phyloP scores from a whole-genome alignment of 2,113 vertebrate species.

The Eulemur macaco region DNA sequence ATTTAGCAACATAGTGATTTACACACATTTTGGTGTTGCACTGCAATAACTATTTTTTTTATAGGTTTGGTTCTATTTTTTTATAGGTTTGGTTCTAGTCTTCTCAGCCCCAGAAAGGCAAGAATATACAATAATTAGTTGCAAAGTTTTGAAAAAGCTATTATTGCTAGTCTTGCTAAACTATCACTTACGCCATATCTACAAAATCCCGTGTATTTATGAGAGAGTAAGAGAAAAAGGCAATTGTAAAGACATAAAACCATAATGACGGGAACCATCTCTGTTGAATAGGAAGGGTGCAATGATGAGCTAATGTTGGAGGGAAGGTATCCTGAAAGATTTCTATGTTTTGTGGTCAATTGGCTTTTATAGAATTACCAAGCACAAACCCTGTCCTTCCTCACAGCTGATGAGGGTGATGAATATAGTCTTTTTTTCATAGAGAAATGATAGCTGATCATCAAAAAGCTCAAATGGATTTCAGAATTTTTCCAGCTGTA shows the following conservation, averaged over 20 bases:
- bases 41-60: background rate
- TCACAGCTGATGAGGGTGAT: background rate
- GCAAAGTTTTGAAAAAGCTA: background rate
- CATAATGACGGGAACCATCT: background rate
- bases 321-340: background rate
- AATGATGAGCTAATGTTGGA: background rate
- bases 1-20: background rate
- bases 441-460: background rate
- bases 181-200: background rate
- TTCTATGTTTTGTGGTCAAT: background rate
- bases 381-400: background rate
- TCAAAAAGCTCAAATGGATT: background rate
- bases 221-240: background rate
- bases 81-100: background rate
- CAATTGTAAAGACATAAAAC: background rate
- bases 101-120: background rate
- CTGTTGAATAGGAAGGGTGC: background rate
- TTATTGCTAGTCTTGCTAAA: background rate
- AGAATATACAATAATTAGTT: background rate
- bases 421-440: conserved; percentile 22
- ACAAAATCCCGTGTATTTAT: background rate
- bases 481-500: background rate
- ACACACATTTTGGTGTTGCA: background rate
- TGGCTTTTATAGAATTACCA: background rate
- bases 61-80: background rate